Evolutionary conservation across 1,140 invertebrate species (phyloP), one percentile per base, ranked within the genome.

Genomic region (Homalodisca vitripennis): DNA sequence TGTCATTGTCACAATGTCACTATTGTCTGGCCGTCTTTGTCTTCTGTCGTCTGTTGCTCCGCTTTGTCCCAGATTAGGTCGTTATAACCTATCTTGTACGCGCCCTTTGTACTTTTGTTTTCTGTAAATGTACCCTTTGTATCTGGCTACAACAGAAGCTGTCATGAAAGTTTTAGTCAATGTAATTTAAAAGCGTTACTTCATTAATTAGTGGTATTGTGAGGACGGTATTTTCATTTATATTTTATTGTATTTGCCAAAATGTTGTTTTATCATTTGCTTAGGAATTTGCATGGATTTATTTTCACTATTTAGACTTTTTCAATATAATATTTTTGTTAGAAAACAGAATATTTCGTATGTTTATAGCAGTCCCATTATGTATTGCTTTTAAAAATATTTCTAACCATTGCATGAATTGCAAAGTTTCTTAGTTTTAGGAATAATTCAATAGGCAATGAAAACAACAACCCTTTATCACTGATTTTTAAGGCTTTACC

Each of bases 11-110:
- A 27, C n/a, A 60, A 12, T 22, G 6, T 27, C 55, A n/a, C 48
- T 29, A 60, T 60, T 60, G 55, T 60, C 55, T 60, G 55, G 24
- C 55, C 3, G 12, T 27, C 6, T 60, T 30, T 60, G 55, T 60
- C 20, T n/a, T n/a, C n/a, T n/a, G n/a, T n/a, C 22, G 13, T n/a
- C 22, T 53, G 48, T 53, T 53, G 12, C 55, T 10, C 26, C 22
- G 3, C 17, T 41, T 41, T 41, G 34, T 41, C 17, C 34, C 17
- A 41, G 6, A 41, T 41, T 41, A 41, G 34, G n/a, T 41, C 34
- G 34, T 41, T 41, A 41, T 6, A 41, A 41, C 34, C 34, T 17
- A n/a, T 41, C 34, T 17, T 41, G 34, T 41, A 6, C 34, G 34
- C 6, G 6, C 34, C 17, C 34, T 41, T 41, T 41, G 34, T 41